phyloP scores from a whole-genome alignment of 2,888 invertebrate genomes.

The Anoplius nigerrimus region DNA sequence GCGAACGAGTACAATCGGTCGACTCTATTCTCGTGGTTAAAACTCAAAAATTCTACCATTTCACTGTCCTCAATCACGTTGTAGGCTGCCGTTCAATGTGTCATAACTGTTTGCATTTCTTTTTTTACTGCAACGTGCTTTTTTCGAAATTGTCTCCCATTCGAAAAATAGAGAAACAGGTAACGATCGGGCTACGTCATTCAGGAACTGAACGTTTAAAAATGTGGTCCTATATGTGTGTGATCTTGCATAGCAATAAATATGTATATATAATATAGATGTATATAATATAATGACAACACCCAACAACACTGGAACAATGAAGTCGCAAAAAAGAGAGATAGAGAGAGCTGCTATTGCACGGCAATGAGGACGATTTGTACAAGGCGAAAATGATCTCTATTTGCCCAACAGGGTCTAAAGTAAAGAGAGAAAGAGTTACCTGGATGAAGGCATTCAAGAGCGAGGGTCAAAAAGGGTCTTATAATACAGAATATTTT shows the following conservation, averaged over 20 bases:
- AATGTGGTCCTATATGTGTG: conserved; percentile 38
- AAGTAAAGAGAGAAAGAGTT: conserved; percentile 68
- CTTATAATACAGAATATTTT: conserved; percentile 65
- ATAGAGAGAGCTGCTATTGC: conserved; percentile 18
- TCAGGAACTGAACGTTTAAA: conserved; percentile 25
- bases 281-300: conserved; percentile 44
- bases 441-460: conserved; percentile 69
- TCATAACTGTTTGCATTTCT: too few relatives aligned
- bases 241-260: conserved; percentile 45
- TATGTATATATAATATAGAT: not conserved
- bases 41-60: conserved; percentile 2
- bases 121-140: conserved; percentile 5
- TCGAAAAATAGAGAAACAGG: conserved; percentile 5
- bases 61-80: not conserved
- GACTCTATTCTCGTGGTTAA: not conserved
- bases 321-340: conserved; percentile 39
- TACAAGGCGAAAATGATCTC: conserved; percentile 51
- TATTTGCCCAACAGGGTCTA: conserved; percentile 61
- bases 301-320: conserved; percentile 47
- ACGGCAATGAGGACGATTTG: conserved; percentile 48
- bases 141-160: conserved; percentile 3
- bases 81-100: not conserved
- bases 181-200: conserved; percentile 36
- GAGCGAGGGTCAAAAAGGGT: conserved; percentile 65
- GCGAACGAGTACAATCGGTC: not conserved